Percentiles rank a stretch among this genome's conserved stretches.
These are phyloP conservation scores for Pterophyllum scalare DNA, from an alignment of 2,113 vertebrate genomes.

Conservation along the genomic window DNA sequence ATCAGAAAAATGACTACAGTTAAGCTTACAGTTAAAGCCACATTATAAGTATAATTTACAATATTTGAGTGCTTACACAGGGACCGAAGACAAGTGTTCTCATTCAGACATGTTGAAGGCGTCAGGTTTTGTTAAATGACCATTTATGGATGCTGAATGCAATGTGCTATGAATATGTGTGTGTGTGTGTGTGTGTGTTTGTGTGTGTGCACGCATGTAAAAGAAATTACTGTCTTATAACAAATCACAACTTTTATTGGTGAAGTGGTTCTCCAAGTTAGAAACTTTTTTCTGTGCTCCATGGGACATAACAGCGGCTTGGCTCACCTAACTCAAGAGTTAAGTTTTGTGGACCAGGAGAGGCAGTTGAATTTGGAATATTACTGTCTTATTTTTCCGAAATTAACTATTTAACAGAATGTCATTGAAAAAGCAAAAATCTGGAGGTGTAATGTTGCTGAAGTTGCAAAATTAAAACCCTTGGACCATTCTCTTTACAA, in stretches of 20 bases:
- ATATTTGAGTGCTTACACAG: not conserved
- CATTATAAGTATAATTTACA: conserved; percentile 17
- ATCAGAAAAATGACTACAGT: conserved; percentile 10
- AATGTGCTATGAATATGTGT: not conserved
- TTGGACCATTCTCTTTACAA: not conserved
- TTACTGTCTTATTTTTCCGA: not conserved
- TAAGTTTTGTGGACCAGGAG: not conserved
- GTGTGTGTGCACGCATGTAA: not conserved
- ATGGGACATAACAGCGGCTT: not conserved
- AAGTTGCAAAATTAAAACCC: conserved; percentile 16
- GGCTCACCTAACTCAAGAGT: not conserved
- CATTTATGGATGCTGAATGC: not conserved
- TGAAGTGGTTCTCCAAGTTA: not conserved
- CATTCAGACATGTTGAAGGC: not conserved
- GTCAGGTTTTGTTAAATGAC: not conserved
- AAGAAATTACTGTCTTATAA: not conserved
- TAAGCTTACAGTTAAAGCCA: conserved; percentile 10
- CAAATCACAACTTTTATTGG: conserved; percentile 7
- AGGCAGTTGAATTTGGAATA: not conserved
- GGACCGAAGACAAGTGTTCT: not conserved
- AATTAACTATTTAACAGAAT: conserved; percentile 13
- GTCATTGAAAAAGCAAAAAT: conserved; percentile 1
- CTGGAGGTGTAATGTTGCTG: conserved; percentile 6
- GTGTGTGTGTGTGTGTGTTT: not conserved
- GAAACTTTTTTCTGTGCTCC: not conserved